phyloP scores from a whole-genome alignment of 2,888 invertebrate species.

The Agrotis exclamationis region DNA sequence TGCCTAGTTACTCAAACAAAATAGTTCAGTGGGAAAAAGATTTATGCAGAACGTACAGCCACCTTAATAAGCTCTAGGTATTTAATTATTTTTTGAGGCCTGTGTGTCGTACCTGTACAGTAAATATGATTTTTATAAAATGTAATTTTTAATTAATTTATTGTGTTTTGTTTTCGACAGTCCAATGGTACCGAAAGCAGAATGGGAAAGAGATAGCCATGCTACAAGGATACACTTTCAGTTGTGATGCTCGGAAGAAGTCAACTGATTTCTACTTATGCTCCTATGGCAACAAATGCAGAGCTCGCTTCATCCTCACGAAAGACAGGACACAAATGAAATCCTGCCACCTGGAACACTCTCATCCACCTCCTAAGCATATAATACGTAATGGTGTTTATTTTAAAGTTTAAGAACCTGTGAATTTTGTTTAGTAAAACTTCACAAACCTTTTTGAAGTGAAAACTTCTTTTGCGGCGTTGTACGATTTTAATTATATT shows the following conservation, averaged over 20 bases:
- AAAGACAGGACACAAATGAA: conserved; percentile 20
- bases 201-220: conserved; percentile 68
- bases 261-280: conserved; percentile 15
- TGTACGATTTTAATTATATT: no score
- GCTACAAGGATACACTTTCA: conserved; percentile 71
- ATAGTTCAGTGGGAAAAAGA: no score
- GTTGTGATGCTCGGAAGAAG: conserved; percentile 37
- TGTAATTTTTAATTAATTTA: no score
- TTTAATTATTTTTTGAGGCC: no score
- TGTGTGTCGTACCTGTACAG: no score
- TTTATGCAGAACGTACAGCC: no score
- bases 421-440: not conserved
- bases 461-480: no score
- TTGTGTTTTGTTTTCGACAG: conserved; percentile 18
- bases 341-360: conserved; percentile 22
- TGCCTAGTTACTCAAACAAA: no score
- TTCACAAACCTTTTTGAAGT: no score
- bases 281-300: conserved; percentile 30
- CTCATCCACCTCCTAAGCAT: conserved; percentile 23
- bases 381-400: conserved; percentile 22
- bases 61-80: no score
- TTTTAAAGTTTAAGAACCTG: conserved; percentile 17
- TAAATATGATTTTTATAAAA: no score
- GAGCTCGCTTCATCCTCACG: conserved; percentile 32
- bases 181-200: conserved; percentile 53